phyloP scores from a whole-genome alignment of 2,888 invertebrate species.

The Meteorus cinctellus region DNA sequence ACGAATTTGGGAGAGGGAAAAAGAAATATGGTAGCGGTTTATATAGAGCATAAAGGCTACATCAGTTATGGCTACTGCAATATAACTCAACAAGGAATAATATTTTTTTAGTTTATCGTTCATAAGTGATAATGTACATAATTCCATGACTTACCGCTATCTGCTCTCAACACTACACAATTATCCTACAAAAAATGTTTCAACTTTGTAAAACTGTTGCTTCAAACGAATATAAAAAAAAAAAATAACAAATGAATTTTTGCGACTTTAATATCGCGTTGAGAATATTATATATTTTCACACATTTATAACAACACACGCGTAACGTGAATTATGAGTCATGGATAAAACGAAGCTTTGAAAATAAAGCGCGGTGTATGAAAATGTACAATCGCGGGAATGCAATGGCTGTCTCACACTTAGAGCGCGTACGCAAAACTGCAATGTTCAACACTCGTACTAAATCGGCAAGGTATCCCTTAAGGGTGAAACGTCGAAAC shows the following conservation, averaged over 20 bases:
- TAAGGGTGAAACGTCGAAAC: not conserved
- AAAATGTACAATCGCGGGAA: constrained; percentile 6
- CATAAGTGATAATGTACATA: too few species aligned
- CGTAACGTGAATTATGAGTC: not conserved
- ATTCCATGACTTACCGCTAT: not conserved
- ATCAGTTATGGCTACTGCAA: too few species aligned
- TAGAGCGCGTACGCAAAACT: constrained; percentile 52
- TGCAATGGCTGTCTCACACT: constrained; percentile 38
- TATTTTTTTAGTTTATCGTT: too few species aligned
- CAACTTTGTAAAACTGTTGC: not conserved
- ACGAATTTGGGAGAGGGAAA: not conserved
- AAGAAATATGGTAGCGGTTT: too few species aligned
- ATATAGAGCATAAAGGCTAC: too few species aligned
- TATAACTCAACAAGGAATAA: too few species aligned
- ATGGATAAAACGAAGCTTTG: not conserved
- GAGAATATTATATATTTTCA: not conserved
- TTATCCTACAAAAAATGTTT: constrained; percentile 9
- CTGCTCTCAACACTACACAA: not conserved
- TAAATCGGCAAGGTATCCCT: constrained; percentile 15
- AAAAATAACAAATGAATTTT: not conserved
- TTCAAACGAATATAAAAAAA: not conserved
- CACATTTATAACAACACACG: not conserved
- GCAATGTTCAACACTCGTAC: constrained; percentile 33
- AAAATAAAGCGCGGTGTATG: constrained; percentile 45
- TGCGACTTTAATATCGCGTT: not conserved